These are phyloP conservation scores for Schizothorax lantsangensis DNA, from an alignment of 2,797 vertebrate species.

Conservation along the genomic window DNA sequence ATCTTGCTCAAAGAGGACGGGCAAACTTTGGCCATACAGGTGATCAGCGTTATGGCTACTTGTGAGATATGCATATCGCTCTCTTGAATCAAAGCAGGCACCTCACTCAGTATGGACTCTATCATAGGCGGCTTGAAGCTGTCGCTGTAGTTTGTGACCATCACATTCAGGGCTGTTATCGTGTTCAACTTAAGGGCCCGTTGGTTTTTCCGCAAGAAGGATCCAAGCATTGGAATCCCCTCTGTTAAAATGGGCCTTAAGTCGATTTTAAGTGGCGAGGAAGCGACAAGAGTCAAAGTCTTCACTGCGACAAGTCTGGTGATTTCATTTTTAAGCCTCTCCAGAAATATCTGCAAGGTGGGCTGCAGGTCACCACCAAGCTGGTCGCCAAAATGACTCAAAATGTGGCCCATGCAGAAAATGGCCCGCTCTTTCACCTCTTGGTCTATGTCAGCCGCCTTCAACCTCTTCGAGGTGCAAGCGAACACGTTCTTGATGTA, in stretches of 20 bases:
- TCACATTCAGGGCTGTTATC: slow-evolving; percentile 81
- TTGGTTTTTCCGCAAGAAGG: slow-evolving; percentile 94
- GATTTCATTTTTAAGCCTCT: slow-evolving; percentile 93
- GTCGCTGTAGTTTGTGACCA: slow-evolving; percentile 85
- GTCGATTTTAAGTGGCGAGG: slow-evolving; percentile 85
- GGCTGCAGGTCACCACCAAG: slow-evolving; percentile 83
- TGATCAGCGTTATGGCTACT: slow-evolving; percentile 85
- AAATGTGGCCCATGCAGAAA: slow-evolving; percentile 90
- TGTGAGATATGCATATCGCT: slow-evolving; percentile 92
- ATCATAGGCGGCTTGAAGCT: slow-evolving; percentile 82
- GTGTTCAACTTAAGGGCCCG: slow-evolving; percentile 87
- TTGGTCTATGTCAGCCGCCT: slow-evolving; percentile 94
- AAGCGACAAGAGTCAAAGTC: slow-evolving; percentile 83
- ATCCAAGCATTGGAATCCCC: slow-evolving; percentile 85
- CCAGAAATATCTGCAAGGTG: slow-evolving; percentile 87
- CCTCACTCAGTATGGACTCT: slow-evolving; percentile 82
- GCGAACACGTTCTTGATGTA: slow-evolving; percentile 84
- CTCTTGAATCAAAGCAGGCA: slow-evolving; percentile 88
- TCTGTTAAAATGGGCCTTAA: slow-evolving; percentile 85
- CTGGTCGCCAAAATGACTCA: slow-evolving; percentile 87
- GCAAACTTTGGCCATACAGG: slow-evolving; percentile 82
- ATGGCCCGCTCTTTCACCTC: slow-evolving; percentile 95
- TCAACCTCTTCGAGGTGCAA: slow-evolving; percentile 84
- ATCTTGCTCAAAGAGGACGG: slow-evolving; percentile 85
- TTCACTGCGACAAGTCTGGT: slow-evolving; percentile 89